Percentiles rank a stretch among this genome's conserved stretches.
Evolutionary conservation across 1,140 invertebrate genomes (phyloP).

Genomic region (Drosophila pandora): DNA sequence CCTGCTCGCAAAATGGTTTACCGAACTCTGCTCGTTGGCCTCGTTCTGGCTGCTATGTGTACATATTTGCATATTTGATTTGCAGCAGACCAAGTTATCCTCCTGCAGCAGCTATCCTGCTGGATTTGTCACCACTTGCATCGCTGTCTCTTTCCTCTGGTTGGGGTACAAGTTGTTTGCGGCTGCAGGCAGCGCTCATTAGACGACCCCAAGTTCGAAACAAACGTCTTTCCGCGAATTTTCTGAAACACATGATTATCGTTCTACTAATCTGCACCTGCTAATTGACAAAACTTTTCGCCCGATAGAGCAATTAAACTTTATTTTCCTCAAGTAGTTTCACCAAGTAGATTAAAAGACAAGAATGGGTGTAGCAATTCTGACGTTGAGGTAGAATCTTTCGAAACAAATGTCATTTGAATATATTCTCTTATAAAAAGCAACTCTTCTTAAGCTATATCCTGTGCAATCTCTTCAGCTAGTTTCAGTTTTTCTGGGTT

Average conservation of each 20-base stretch:
- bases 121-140: slow-evolving; percentile 3
- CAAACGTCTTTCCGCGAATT: neutral
- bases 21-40: slow-evolving; percentile 17
- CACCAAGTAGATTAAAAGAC: neutral
- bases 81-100: slow-evolving; percentile 36
- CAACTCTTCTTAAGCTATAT: neutral
- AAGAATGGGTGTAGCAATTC: neutral
- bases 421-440: neutral
- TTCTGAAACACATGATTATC: neutral
- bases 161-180: too few relatives aligned
- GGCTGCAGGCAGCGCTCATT: slow-evolving; percentile 4
- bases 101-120: neutral
- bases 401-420: too few relatives aligned
- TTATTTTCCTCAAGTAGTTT: neutral
- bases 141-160: neutral
- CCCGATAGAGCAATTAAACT: neutral
- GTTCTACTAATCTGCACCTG: neutral
- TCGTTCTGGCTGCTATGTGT: slow-evolving; percentile 12
- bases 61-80: slow-evolving; percentile 73
- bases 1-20: slow-evolving; percentile 11
- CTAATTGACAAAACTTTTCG: slow-evolving; percentile 1
- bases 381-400: neutral
- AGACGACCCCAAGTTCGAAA: neutral
- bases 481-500: slow-evolving; percentile 1
- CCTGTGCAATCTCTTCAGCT: neutral